These are phyloP conservation scores for Salvator merianae DNA, from an alignment of 2,113 vertebrate species.

Conservation along the genomic window DNA sequence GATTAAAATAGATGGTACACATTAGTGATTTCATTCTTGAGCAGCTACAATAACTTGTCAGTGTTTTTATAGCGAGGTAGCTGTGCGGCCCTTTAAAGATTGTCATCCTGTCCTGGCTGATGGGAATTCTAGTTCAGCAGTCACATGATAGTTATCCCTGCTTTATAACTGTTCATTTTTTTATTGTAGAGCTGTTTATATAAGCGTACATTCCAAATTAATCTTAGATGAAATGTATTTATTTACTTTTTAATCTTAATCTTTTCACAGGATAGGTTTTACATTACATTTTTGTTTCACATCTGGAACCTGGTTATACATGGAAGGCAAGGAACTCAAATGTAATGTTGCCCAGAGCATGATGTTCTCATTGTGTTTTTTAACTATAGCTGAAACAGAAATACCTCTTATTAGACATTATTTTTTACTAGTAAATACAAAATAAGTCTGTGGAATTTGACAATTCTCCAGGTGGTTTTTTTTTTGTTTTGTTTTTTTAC, in stretches of 20 bases:
- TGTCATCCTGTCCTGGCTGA: too few species aligned
- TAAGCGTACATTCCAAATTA: too few species aligned
- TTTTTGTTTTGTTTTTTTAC: neutral
- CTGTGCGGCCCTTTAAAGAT: too few species aligned
- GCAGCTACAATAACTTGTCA: neutral
- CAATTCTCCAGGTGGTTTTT: neutral
- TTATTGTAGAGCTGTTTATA: neutral
- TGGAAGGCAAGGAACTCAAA: neutral
- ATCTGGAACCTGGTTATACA: neutral
- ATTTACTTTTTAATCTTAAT: neutral
- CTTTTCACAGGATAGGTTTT: neutral
- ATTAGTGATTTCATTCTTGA: neutral
- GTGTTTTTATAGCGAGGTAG: neutral
- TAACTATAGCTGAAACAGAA: neutral
- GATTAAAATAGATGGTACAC: neutral
- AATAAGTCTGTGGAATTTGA: neutral
- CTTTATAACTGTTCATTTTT: neutral
- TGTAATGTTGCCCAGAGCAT: slow-evolving; percentile 1
- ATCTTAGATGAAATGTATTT: neutral
- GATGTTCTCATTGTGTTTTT: neutral
- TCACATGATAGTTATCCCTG: too few species aligned
- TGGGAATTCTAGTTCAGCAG: too few species aligned
- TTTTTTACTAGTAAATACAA: neutral
- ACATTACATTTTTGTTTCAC: neutral
- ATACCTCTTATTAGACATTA: neutral